Evolutionary conservation across 2,888 invertebrate species (phyloP).

Genomic region (Desoria tigrina): DNA sequence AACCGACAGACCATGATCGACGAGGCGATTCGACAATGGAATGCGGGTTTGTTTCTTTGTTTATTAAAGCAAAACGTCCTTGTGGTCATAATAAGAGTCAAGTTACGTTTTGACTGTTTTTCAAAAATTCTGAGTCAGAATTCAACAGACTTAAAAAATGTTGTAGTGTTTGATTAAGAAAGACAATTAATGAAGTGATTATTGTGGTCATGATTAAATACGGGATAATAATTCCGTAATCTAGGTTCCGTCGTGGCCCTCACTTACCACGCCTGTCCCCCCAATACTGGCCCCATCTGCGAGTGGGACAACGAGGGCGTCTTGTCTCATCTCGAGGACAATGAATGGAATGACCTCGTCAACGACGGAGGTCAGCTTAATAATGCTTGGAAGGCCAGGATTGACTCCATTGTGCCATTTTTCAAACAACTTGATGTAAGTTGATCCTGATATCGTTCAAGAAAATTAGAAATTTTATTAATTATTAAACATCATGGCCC

Average conservation of each 20-base stretch:
- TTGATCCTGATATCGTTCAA: neutral
- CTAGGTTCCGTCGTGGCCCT: constrained; percentile 41
- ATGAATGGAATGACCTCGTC: constrained; percentile 42
- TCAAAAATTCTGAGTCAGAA: too few species aligned
- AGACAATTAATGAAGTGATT: too few species aligned
- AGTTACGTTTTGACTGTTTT: too few species aligned
- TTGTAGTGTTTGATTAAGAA: too few species aligned
- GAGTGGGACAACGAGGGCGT: constrained; percentile 43
- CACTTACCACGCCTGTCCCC: constrained; percentile 47
- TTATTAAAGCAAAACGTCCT: too few species aligned
- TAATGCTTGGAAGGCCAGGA: constrained; percentile 35
- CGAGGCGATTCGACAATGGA: constrained; percentile 45
- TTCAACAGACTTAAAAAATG: too few species aligned
- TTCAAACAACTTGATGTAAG: constrained; percentile 25
- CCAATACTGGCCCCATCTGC: constrained; percentile 43
- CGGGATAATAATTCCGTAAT: too few species aligned
- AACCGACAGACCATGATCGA: constrained; percentile 40
- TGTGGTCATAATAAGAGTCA: too few species aligned
- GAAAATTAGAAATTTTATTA: neutral
- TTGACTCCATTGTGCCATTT: constrained; percentile 44
- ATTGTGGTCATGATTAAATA: too few species aligned
- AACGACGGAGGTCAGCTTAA: constrained; percentile 35
- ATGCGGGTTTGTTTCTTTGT: too few species aligned
- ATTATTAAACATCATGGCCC: too few species aligned
- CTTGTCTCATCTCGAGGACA: constrained; percentile 24